Percentiles rank a stretch among this genome's conserved stretches.
Evolutionary conservation across 2,113 vertebrate species (phyloP).

Genomic region (Poicephalus meyeri): DNA sequence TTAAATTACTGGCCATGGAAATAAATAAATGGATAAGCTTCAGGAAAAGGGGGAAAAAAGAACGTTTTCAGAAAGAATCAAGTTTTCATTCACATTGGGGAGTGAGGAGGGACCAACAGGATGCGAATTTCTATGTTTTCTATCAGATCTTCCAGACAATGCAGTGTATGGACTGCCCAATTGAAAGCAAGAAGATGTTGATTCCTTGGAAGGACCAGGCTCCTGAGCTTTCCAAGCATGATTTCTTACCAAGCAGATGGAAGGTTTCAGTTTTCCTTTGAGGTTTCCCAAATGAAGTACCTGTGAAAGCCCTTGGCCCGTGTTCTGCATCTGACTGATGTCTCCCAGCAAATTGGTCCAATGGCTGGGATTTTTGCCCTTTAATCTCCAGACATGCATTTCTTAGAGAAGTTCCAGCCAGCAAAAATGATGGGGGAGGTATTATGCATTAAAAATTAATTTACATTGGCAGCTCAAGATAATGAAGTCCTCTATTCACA

Average conservation of each 20-base stretch:
- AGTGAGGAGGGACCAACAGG: neutral
- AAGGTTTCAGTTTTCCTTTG: neutral
- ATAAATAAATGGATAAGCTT: neutral
- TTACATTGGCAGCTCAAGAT: neutral
- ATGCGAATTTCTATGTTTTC: neutral
- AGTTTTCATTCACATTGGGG: neutral
- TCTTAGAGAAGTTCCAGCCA: constrained; percentile 6
- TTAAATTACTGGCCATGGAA: neutral
- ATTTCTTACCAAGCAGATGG: neutral
- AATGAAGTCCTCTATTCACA: neutral
- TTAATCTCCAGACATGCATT: neutral
- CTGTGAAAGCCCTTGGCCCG: neutral
- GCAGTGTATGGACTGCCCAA: neutral
- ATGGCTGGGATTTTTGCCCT: neutral
- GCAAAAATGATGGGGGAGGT: neutral
- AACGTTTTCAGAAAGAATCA: neutral
- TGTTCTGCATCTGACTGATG: neutral
- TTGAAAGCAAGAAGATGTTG: neutral
- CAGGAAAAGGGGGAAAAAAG: rapidly evolving
- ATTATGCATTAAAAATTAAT: constrained; percentile 13
- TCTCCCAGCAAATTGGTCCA: neutral
- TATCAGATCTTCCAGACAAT: neutral
- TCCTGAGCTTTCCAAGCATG: neutral
- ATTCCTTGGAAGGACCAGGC: neutral
- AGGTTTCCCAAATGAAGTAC: neutral